These are phyloP conservation scores for Sceloporus tristichus DNA, from an alignment of 2,113 vertebrate species.

Conservation along the genomic window DNA sequence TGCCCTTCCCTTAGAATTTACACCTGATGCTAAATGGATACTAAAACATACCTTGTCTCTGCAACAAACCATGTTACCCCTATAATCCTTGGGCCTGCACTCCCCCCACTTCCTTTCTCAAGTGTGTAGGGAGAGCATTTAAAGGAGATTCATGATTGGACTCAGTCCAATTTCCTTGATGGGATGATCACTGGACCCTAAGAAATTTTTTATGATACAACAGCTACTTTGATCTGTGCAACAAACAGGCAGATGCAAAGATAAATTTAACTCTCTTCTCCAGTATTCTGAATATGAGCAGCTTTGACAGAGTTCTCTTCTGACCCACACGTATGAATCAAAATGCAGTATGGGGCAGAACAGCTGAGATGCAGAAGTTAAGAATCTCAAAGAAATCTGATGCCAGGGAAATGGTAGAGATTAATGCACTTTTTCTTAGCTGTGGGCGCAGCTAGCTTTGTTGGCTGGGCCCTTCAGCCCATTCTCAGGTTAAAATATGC, in stretches of 20 bases:
- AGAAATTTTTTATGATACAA: neutral
- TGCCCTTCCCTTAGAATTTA: neutral
- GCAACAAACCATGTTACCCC: neutral
- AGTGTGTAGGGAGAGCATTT: neutral
- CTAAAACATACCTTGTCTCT: too few relatives aligned
- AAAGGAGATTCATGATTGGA: neutral
- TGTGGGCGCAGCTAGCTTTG: neutral
- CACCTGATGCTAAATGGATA: neutral
- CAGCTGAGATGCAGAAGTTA: too few relatives aligned
- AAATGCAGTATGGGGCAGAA: neutral
- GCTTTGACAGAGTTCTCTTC: neutral
- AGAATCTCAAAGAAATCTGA: neutral
- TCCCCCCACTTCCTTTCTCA: neutral
- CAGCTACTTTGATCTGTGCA: neutral
- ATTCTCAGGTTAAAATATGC: conserved; percentile 6
- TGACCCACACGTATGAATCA: too few relatives aligned
- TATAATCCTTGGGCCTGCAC: neutral
- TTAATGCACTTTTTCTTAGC: neutral
- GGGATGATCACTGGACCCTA: too few relatives aligned
- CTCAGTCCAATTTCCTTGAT: neutral
- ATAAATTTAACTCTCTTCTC: neutral
- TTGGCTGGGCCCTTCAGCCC: neutral
- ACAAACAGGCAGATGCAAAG: neutral
- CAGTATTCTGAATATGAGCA: neutral
- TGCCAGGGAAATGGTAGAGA: neutral